Conservation (phyloP, 2,888 invertebrate genomes). For the Dryococelus australis region DNA sequence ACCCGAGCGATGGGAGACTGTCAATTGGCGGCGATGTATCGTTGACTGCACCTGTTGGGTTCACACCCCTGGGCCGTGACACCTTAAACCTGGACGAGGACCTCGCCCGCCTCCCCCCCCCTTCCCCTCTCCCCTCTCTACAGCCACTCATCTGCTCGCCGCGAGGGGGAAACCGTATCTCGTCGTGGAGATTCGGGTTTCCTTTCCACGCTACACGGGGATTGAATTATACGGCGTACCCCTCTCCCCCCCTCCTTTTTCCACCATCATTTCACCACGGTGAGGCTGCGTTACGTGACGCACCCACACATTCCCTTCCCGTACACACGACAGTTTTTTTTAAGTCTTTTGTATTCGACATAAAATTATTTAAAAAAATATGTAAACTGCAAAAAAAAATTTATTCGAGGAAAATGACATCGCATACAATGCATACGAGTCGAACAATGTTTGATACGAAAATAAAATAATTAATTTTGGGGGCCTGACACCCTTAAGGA, state of each 20-base stretch:
- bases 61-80: not conserved
- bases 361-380: too few species aligned
- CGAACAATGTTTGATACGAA: too few species aligned
- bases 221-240: not conserved
- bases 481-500: too few species aligned
- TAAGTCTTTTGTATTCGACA: too few species aligned
- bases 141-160: not conserved
- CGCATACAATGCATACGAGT: too few species aligned
- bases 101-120: not conserved
- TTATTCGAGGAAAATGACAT: too few species aligned
- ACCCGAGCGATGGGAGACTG: too few species aligned
- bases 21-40: too few species aligned
- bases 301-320: not conserved
- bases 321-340: too few species aligned
- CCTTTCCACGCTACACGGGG: slow-evolving; percentile 13
- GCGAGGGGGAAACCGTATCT: slow-evolving; percentile 18
- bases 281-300: not conserved
- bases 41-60: not conserved
- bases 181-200: slow-evolving; percentile 1
- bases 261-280: too few species aligned
- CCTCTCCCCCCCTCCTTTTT: slow-evolving; percentile 7
- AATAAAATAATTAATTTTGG: too few species aligned
- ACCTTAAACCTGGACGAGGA: not conserved
- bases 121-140: not conserved
- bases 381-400: too few species aligned